These are phyloP conservation scores for Acipenser transmontanus DNA, from an alignment of 2,797 vertebrate species.

Conservation along the genomic window DNA sequence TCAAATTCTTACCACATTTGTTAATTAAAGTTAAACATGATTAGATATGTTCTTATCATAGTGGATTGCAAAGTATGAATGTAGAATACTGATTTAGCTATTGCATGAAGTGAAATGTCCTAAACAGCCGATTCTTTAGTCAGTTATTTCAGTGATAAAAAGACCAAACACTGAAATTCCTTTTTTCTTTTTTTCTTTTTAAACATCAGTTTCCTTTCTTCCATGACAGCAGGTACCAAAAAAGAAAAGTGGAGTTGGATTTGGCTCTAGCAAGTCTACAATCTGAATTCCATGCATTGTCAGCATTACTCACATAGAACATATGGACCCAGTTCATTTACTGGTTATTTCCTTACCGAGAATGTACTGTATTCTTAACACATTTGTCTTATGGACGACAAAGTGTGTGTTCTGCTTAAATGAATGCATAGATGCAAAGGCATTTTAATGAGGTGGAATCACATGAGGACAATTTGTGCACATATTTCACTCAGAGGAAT, in stretches of 20 bases:
- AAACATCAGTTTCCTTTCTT: neutral
- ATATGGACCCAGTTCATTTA: neutral
- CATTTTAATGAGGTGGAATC: constrained; percentile 4
- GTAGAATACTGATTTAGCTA: too few species aligned
- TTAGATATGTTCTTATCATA: too few species aligned
- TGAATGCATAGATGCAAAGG: constrained; percentile 4
- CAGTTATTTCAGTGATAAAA: too few species aligned
- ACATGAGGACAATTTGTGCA: neutral
- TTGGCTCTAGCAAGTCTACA: neutral
- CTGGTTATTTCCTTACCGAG: neutral
- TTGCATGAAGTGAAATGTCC: too few species aligned
- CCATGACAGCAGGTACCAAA: neutral
- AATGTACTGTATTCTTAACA: neutral
- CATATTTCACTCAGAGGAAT: constrained; percentile 10
- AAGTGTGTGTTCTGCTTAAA: neutral
- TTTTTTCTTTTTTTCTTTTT: neutral
- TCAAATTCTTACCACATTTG: too few species aligned
- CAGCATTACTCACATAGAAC: constrained; percentile 2
- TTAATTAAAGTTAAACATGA: too few species aligned
- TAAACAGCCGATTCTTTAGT: too few species aligned
- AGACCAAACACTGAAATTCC: too few species aligned
- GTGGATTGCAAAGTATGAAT: too few species aligned
- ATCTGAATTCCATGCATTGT: constrained; percentile 11
- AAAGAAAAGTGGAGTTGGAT: neutral
- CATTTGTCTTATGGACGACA: neutral